phyloP scores from a whole-genome alignment of 1,140 invertebrate genomes.

The Drosophila lowei region DNA sequence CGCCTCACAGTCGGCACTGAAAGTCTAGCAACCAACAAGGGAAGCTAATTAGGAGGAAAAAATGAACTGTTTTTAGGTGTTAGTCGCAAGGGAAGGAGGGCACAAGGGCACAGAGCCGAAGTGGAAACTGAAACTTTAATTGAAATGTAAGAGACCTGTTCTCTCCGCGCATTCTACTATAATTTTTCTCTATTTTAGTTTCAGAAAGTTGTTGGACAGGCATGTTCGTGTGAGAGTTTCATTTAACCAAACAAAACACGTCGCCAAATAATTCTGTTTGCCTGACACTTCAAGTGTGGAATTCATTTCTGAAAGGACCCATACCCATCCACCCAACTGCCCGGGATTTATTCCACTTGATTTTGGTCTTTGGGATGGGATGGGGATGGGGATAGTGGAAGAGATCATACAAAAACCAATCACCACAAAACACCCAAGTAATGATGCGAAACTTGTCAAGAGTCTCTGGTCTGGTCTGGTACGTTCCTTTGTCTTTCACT shows the following conservation, averaged over 20 bases:
- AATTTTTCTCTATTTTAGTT: slow-evolving; percentile 30
- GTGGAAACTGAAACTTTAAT: slow-evolving; percentile 35
- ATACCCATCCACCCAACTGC: slow-evolving; percentile 1
- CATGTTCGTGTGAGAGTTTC: not conserved
- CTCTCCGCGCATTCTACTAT: too few relatives aligned
- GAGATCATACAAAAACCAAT: slow-evolving; percentile 58
- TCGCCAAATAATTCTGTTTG: slow-evolving; percentile 49
- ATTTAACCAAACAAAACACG: slow-evolving; percentile 35
- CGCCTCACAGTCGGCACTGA: slow-evolving; percentile 44
- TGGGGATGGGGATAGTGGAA: not conserved
- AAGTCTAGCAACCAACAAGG: slow-evolving; percentile 43
- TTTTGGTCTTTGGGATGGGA: too few relatives aligned
- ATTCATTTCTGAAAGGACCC: slow-evolving; percentile 5
- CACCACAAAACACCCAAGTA: slow-evolving; percentile 74
- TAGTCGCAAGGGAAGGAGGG: slow-evolving; percentile 5
- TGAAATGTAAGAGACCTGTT: slow-evolving; percentile 39
- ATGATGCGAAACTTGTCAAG: slow-evolving; percentile 72
- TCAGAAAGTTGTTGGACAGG: not conserved
- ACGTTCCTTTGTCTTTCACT: slow-evolving; percentile 34
- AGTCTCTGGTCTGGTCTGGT: slow-evolving; percentile 6
- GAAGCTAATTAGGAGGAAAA: slow-evolving; percentile 53
- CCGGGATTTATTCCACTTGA: slow-evolving; percentile 1
- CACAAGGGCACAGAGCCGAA: not conserved
- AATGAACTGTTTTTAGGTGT: slow-evolving; percentile 10
- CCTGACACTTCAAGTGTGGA: slow-evolving; percentile 43